A percentile compares a stretch with the other conserved stretches of the same genome.
These are phyloP conservation scores for Lepus townsendii DNA, from an alignment of 2,797 vertebrate species.

Conservation along the genomic window DNA sequence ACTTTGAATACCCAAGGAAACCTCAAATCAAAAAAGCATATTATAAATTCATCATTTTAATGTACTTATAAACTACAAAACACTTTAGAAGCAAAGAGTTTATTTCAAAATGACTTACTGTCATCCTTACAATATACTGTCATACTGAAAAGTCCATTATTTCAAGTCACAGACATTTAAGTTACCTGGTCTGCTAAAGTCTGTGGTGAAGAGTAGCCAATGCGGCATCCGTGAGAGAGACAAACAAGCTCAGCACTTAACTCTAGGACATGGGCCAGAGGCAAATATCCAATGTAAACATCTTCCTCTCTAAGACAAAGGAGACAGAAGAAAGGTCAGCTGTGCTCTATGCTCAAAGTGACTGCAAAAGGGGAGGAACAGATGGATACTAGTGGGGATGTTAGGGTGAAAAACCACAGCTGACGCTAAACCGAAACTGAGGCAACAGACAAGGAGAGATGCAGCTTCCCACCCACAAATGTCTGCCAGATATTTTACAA, in stretches of 20 bases:
- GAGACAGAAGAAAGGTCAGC: background rate
- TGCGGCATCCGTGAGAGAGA: constrained; percentile 93
- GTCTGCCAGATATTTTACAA: background rate
- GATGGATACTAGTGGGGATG: no score
- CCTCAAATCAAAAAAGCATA: constrained; percentile 5
- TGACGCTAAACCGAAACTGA: background rate
- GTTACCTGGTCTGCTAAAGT: constrained; percentile 96
- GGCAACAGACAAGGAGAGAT: background rate
- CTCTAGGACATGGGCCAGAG: constrained; percentile 97
- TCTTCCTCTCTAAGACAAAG: constrained; percentile 92
- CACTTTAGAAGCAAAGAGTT: constrained; percentile 11
- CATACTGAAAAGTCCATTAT: background rate
- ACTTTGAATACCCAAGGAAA: background rate
- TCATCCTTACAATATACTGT: background rate
- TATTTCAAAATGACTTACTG: background rate
- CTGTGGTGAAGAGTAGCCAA: constrained; percentile 97
- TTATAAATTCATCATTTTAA: constrained; percentile 32
- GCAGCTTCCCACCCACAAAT: background rate
- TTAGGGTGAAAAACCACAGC: no score
- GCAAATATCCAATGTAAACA: constrained; percentile 96
- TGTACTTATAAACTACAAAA: constrained; percentile 18
- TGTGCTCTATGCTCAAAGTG: background rate
- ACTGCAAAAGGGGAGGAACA: background rate
- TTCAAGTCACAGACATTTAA: background rate
- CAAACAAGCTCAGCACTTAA: constrained; percentile 96